phyloP scores from a whole-genome alignment of 2,113 vertebrate species.

The Numida meleagris region DNA sequence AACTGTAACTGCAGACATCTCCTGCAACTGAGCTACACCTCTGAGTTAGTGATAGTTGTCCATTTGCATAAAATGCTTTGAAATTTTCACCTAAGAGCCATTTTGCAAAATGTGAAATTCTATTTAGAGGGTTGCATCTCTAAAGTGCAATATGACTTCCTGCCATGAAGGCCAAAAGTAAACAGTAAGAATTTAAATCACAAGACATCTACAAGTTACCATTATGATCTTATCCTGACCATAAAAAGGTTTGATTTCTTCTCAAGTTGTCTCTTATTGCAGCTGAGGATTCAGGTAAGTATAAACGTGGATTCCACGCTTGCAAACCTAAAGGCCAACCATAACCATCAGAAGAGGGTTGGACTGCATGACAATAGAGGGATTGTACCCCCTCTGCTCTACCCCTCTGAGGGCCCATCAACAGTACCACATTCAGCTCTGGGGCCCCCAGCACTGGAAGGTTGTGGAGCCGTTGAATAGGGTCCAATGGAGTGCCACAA shows the following conservation, averaged over 20 bases:
- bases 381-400: too few species aligned
- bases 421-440: too few species aligned
- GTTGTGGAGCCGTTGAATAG: too few species aligned
- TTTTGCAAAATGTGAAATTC: not conserved
- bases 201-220: not conserved
- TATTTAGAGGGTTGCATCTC: not conserved
- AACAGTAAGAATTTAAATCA: not conserved
- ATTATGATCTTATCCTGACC: not conserved
- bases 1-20: not conserved
- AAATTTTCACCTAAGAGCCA: not conserved
- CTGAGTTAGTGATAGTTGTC: not conserved
- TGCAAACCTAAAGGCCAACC: too few species aligned
- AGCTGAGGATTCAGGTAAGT: not conserved
- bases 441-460: too few species aligned
- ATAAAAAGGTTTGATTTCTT: not conserved
- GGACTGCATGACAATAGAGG: too few species aligned
- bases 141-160: not conserved
- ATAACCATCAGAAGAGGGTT: too few species aligned
- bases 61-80: not conserved
- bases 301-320: not conserved
- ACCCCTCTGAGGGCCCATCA: too few species aligned
- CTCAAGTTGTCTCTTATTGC: not conserved
- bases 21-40: not conserved
- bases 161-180: not conserved
- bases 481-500: too few species aligned